Conservation (phyloP, 2,888 invertebrate genomes). For the Perdita meconis region DNA sequence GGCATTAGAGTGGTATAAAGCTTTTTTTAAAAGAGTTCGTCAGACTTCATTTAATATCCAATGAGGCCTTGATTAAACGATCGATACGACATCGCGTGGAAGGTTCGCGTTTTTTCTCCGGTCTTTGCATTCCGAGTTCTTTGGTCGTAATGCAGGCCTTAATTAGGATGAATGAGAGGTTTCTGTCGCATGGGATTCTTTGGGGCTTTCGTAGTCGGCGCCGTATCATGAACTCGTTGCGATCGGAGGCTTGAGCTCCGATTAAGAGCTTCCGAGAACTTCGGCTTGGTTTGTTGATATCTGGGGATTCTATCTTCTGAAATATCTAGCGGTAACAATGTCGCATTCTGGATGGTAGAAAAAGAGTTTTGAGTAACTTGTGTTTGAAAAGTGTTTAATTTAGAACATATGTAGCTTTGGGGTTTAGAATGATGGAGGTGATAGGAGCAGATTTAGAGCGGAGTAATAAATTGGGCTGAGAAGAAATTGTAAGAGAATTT, state of each 20-base stretch:
- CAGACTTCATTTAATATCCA: constrained; percentile 61
- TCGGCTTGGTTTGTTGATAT: neutral
- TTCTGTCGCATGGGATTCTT: neutral
- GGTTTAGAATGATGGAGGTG: too few relatives aligned
- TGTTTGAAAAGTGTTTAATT: neutral
- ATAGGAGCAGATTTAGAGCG: too few relatives aligned
- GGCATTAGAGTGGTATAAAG: constrained; percentile 41
- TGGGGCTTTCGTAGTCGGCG: constrained; percentile 2
- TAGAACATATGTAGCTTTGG: too few relatives aligned
- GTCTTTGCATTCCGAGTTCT: constrained; percentile 13
- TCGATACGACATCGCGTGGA: neutral
- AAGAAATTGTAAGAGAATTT: too few relatives aligned
- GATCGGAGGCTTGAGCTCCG: neutral
- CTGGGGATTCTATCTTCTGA: neutral
- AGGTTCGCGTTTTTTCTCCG: constrained; percentile 17
- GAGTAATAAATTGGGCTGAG: too few relatives aligned
- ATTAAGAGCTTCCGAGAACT: neutral
- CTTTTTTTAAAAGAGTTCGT: constrained; percentile 57
- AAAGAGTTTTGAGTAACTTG: neutral
- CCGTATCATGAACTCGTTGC: neutral
- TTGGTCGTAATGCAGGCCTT: constrained; percentile 1
- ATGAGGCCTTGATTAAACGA: constrained; percentile 60
- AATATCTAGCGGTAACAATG: neutral
- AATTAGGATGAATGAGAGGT: constrained; percentile 31
- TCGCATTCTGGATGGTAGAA: neutral